Conservation (phyloP, 2,113 vertebrate genomes). For the Rhinolophus sinicus region DNA sequence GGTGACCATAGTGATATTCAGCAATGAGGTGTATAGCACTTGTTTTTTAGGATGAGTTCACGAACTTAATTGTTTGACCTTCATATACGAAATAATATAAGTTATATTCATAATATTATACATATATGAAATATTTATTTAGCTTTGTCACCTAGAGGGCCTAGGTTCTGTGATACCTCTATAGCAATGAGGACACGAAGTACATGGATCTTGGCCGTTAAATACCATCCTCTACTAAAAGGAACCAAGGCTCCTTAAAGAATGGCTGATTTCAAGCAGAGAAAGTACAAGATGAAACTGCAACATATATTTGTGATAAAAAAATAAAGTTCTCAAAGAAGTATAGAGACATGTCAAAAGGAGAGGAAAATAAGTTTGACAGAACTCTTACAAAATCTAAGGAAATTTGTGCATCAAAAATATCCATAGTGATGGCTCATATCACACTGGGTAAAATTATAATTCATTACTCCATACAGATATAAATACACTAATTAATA, state of each 20-base stretch:
- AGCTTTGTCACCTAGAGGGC: not conserved
- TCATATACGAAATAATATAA: not conserved
- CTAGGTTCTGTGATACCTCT: not conserved
- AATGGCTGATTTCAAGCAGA: not conserved
- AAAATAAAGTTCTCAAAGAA: not conserved
- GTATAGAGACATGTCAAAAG: not conserved
- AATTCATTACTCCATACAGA: not conserved
- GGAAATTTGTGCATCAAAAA: not conserved
- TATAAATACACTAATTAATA: not conserved
- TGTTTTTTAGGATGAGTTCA: no score
- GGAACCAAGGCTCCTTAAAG: not conserved
- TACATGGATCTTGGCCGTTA: not conserved
- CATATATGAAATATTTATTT: not conserved
- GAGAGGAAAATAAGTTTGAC: not conserved
- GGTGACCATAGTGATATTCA: no score
- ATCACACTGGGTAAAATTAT: not conserved
- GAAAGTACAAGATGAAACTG: not conserved
- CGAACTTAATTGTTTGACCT: no score
- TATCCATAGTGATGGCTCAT: not conserved
- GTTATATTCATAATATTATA: not conserved
- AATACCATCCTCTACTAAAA: not conserved
- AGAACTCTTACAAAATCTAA: not conserved
- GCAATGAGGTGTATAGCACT: no score
- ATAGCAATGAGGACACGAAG: not conserved
- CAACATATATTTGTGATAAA: not conserved